phyloP scores from a whole-genome alignment of 2,888 invertebrate species.

The Tanytarsus gracilentus region DNA sequence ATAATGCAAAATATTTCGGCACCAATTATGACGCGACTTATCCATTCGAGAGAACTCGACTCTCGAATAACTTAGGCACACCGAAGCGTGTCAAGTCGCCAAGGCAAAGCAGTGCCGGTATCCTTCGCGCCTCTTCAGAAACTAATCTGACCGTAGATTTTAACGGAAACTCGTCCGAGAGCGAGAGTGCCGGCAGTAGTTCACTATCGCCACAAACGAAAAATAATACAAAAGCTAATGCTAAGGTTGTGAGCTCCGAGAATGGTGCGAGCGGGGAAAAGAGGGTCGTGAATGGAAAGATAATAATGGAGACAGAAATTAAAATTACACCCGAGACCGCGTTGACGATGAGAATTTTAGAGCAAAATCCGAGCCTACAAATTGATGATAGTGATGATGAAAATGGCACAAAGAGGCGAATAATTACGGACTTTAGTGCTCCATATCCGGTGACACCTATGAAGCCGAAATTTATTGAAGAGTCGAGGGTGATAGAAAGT shows the following conservation, averaged over 20 bases:
- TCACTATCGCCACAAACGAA: conserved; percentile 11
- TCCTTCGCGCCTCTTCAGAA: conserved; percentile 12
- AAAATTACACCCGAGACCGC: conserved; percentile 71
- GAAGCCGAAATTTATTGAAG: conserved; percentile 1
- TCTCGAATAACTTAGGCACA: conserved; percentile 20
- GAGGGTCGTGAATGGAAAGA: conserved; percentile 47
- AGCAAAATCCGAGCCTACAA: conserved; percentile 52
- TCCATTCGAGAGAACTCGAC: conserved; percentile 18
- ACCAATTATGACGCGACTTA: conserved; percentile 21
- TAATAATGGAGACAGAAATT: conserved; percentile 75
- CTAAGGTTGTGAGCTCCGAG: conserved; percentile 24
- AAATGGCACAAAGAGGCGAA: neutral
- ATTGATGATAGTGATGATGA: conserved; percentile 35
- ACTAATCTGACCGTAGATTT: conserved; percentile 12
- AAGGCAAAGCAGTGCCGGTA: conserved; percentile 17
- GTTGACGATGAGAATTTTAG: conserved; percentile 75
- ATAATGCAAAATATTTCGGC: conserved; percentile 21
- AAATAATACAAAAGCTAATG: conserved; percentile 14
- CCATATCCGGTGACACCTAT: conserved; percentile 26
- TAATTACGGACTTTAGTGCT: conserved; percentile 23
- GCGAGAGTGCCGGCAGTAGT: conserved; percentile 17
- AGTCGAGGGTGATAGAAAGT: conserved; percentile 45
- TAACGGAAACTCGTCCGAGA: conserved; percentile 20
- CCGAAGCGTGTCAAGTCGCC: conserved; percentile 15
- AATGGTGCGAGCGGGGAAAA: conserved; percentile 33